Percentiles rank a stretch among this genome's conserved stretches.
phyloP scores from a whole-genome alignment of 1,140 invertebrate species.

The Proales similis region DNA sequence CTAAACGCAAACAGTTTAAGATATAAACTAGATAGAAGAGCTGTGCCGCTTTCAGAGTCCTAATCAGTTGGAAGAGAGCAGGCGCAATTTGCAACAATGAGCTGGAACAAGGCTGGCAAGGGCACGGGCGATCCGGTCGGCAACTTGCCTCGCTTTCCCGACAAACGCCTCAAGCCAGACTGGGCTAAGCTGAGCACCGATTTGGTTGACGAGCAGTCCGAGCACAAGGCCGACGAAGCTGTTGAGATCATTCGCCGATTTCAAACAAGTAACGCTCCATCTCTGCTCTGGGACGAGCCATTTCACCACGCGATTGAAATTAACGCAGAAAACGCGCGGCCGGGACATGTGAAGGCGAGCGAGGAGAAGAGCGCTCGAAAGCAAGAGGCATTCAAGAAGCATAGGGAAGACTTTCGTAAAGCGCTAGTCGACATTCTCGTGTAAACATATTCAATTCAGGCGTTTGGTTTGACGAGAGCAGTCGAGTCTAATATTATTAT shows the following conservation, averaged over 20 bases:
- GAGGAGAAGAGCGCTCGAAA: no score
- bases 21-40: background rate
- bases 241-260: no score
- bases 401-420: slow-evolving; percentile 71
- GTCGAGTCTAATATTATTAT: background rate
- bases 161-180: slow-evolving; percentile 48
- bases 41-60: background rate
- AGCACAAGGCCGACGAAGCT: no score
- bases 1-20: background rate
- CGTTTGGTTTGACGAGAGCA: background rate
- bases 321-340: no score
- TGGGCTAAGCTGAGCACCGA: slow-evolving; percentile 41
- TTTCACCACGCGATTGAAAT: no score
- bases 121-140: slow-evolving; percentile 48
- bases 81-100: no score
- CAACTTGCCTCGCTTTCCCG: slow-evolving; percentile 50
- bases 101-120: slow-evolving; percentile 44
- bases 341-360: no score
- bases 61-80: no score
- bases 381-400: slow-evolving; percentile 66
- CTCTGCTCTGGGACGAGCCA: no score
- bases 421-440: slow-evolving; percentile 68
- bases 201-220: no score
- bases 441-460: slow-evolving; percentile 42
- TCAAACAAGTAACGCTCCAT: no score